Base-by-base conservation (phyloP, 1,140 invertebrate species). In the Chymomyza costata region DNA sequence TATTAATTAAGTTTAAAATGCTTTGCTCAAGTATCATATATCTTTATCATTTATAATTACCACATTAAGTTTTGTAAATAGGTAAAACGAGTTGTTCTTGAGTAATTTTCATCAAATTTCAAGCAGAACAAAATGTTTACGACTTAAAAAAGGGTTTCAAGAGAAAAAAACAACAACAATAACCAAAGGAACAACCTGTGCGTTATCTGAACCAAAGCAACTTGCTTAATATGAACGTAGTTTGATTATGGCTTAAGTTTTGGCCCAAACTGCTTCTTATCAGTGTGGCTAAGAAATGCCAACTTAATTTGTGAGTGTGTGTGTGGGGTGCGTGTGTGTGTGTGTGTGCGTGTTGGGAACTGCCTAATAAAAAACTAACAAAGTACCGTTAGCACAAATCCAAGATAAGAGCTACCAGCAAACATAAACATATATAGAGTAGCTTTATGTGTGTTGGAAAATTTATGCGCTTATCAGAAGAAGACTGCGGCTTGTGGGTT, bases 211-310 rank as follows among this genome's bases (percentile, higher is more conserved):
- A 71, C 40, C 51, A 39, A 47, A 21, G 10, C 16, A 31, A 14
- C 34, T 18, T 19, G 37, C 34, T 40, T 40, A n/a, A 28, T 19
- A 15, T 50, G 61, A 48, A n/a, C n/a, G n/a, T 67, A 52, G 64
- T 56, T 65, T 76, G 65, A 76, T 74, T 51, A 61, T 25, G 13
- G 45, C 48, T 28, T 46, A 68, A 74, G 59, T 74, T 74, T 67
- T 47, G 55, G 17, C 25, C 28, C 25, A 15, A 15, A 30, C 50
- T 31, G 32, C 25, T 25, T 41, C n/a, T n/a, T n/a, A n/a, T n/a
- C n/a, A n/a, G n/a, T n/a, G n/a, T n/a, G n/a, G n/a, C n/a, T n/a
- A n/a, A n/a, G n/a, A n/a, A n/a, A n/a, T n/a, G n/a, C n/a, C n/a
- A n/a, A n/a, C n/a, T n/a, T n/a, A n/a, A n/a, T n/a, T n/a, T n/a